phyloP scores from a whole-genome alignment of 2,797 vertebrate species.

The Sebastes ruberrimus region DNA sequence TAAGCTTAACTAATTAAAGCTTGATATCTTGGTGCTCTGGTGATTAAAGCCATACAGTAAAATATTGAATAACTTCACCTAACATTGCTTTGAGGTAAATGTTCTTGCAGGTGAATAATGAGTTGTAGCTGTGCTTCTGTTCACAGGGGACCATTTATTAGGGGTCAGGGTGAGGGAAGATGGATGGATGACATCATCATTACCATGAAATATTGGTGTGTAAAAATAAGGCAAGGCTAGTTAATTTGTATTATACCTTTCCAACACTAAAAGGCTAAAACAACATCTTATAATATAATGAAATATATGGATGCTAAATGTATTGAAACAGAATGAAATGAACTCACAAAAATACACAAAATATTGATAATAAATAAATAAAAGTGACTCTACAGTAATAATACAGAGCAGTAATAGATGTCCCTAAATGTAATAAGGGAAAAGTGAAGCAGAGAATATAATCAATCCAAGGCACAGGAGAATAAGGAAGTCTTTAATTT shows the following conservation, averaged over 20 bases:
- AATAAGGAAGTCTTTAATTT: background rate
- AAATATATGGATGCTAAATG: background rate
- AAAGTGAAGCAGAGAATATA: background rate
- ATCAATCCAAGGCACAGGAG: background rate
- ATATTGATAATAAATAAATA: background rate
- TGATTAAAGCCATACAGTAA: background rate
- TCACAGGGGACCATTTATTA: background rate
- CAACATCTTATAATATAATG: background rate
- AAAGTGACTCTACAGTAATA: background rate
- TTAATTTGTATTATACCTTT: background rate
- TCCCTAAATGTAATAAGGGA: background rate
- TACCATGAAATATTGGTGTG: background rate
- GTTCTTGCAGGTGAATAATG: background rate
- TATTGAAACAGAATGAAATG: background rate
- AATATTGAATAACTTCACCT: background rate
- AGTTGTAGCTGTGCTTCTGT: background rate
- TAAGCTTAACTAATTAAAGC: background rate
- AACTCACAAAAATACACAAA: background rate
- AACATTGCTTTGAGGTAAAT: background rate
- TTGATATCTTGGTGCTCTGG: background rate
- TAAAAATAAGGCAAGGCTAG: background rate
- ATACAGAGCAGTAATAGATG: background rate
- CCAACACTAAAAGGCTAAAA: background rate
- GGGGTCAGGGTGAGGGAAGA: background rate
- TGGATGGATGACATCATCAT: background rate